Conservation (phyloP, 2,797 vertebrate genomes). For the Brachyalestes nurse region DNA sequence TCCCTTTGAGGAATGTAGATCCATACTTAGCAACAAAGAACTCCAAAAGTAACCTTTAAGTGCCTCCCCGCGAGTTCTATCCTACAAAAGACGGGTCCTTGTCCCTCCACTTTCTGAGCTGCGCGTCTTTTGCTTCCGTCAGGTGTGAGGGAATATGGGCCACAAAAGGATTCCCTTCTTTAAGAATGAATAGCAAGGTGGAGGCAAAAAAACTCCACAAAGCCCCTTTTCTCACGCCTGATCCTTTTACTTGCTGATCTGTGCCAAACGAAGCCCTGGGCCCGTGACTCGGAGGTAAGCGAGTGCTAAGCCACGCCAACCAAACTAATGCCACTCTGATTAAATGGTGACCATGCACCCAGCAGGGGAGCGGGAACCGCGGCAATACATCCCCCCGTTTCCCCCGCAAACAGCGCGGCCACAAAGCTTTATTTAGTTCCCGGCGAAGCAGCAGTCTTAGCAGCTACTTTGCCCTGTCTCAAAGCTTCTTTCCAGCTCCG, state of each 20-base stretch:
- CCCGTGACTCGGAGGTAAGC: slow-evolving; percentile 73
- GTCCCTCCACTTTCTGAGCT: background rate
- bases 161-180: slow-evolving; percentile 48
- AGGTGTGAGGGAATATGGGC: slow-evolving; percentile 41
- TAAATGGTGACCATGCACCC: slow-evolving; percentile 73
- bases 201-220: slow-evolving; percentile 64
- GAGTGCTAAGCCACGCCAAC: slow-evolving; percentile 71
- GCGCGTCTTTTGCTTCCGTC: slow-evolving; percentile 12
- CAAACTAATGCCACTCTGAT: slow-evolving; percentile 79
- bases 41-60: background rate
- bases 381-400: slow-evolving; percentile 19
- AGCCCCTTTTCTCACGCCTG: slow-evolving; percentile 66
- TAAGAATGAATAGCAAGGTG: slow-evolving; percentile 51
- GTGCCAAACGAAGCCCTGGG: slow-evolving; percentile 70
- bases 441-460: slow-evolving; percentile 43
- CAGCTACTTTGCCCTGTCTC: background rate
- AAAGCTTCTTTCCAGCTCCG: background rate
- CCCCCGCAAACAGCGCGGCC: slow-evolving; percentile 32
- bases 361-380: slow-evolving; percentile 69
- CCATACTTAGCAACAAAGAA: background rate
- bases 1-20: background rate
- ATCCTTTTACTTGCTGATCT: slow-evolving; percentile 80
- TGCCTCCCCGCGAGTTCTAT: background rate
- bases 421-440: slow-evolving; percentile 53
- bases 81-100: background rate